Evolutionary conservation across 2,113 vertebrate genomes (phyloP).

Genomic region (Hypanus sabinus): DNA sequence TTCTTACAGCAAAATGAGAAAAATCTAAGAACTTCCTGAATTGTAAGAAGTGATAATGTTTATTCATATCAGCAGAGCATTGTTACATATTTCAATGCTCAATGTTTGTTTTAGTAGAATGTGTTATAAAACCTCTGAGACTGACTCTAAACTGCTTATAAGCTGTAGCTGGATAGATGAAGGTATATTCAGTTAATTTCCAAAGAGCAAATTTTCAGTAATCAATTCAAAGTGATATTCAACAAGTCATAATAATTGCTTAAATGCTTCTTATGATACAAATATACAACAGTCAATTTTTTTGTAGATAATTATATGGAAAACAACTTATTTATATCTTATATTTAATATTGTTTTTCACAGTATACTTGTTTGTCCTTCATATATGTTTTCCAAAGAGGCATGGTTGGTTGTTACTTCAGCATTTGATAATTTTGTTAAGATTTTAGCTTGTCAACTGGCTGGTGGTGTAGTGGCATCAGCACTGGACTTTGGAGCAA

Average conservation of each 20-base stretch:
- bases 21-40: background rate
- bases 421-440: background rate
- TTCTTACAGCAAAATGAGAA: background rate
- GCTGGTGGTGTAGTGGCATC: too few species aligned
- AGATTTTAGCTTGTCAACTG: background rate
- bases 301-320: background rate
- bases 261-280: background rate
- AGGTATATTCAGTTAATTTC: background rate
- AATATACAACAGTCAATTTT: background rate
- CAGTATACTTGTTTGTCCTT: background rate
- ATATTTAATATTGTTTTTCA: background rate
- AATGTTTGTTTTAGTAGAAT: background rate
- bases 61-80: background rate
- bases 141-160: too few species aligned
- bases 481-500: too few species aligned
- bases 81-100: background rate
- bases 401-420: background rate
- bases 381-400: background rate
- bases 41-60: background rate
- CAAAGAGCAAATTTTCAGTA: background rate
- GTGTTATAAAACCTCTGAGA: too few species aligned
- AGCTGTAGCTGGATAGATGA: background rate
- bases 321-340: background rate
- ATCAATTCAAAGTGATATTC: constrained; percentile 24
- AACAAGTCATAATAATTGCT: background rate